These are phyloP conservation scores for Etheostoma cragini DNA, from an alignment of 2,113 vertebrate genomes.

Conservation along the genomic window DNA sequence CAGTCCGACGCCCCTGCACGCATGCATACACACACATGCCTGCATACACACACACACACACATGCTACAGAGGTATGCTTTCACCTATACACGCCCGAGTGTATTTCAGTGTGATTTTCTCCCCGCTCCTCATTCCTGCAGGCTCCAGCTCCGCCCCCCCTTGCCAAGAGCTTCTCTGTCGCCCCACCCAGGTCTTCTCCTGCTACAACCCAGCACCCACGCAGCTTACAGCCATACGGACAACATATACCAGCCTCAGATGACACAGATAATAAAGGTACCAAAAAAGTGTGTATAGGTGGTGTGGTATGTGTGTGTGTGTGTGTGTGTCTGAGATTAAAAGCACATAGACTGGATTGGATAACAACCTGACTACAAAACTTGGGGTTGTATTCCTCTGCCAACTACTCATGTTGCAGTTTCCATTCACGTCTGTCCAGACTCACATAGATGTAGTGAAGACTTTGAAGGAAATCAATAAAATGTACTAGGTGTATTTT, in stretches of 20 bases:
- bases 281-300: neutral
- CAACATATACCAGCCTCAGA: constrained; percentile 61
- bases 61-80: neutral
- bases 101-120: constrained; percentile 4
- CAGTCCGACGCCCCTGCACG: too few species aligned
- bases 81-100: constrained; percentile 23
- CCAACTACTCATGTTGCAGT: too few species aligned
- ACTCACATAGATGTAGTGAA: too few species aligned
- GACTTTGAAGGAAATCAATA: too few species aligned
- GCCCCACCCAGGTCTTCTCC: constrained; percentile 54
- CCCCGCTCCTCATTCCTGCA: constrained; percentile 38
- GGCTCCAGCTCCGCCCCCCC: constrained; percentile 62
- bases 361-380: neutral
- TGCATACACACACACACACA: neutral
- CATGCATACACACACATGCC: too few species aligned
- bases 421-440: too few species aligned
- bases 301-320: neutral
- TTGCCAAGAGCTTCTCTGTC: constrained; percentile 42
- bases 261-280: constrained; percentile 83
- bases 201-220: constrained; percentile 60
- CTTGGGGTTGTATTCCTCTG: too few species aligned
- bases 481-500: too few species aligned
- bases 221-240: constrained; percentile 57
- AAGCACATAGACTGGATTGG: neutral
- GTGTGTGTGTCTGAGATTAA: neutral